These are phyloP conservation scores for Jacana jacana DNA, from an alignment of 2,113 vertebrate genomes.

Conservation along the genomic window DNA sequence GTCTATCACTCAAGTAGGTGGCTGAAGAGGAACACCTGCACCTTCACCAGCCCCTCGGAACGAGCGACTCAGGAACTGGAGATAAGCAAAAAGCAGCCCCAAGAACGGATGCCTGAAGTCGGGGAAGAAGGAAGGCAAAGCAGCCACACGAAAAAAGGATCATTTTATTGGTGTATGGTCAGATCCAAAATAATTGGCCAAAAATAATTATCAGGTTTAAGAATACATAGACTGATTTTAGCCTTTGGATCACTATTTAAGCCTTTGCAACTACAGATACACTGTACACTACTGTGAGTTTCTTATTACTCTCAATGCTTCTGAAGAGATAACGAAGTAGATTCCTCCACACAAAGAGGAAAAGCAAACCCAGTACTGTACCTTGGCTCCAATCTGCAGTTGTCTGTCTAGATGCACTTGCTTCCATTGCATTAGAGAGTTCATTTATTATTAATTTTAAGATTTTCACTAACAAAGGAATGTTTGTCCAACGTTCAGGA, in stretches of 20 bases:
- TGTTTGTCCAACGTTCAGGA: constrained; percentile 96
- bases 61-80: not conserved
- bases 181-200: not conserved
- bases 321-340: not conserved
- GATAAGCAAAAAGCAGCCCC: not conserved
- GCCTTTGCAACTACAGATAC: not conserved
- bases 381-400: constrained; percentile 92
- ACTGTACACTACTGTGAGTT: not conserved
- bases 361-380: constrained; percentile 20
- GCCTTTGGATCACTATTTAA: not conserved
- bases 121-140: not conserved
- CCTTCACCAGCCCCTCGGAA: not conserved
- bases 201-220: not conserved
- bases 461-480: constrained; percentile 96
- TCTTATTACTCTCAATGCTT: not conserved
- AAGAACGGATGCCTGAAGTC: fast-evolving
- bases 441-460: constrained; percentile 97
- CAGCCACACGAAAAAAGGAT: not conserved
- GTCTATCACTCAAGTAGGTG: too few species aligned
- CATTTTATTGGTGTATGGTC: not conserved
- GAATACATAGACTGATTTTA: not conserved
- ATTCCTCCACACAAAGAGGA: not conserved
- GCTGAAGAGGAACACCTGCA: not conserved
- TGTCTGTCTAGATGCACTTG: constrained; percentile 85
- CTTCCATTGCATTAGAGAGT: constrained; percentile 92